A percentile compares a stretch with the other conserved stretches of the same genome.
Evolutionary conservation across 2,113 vertebrate species (phyloP).

Genomic region (Callaeas wilsoni): DNA sequence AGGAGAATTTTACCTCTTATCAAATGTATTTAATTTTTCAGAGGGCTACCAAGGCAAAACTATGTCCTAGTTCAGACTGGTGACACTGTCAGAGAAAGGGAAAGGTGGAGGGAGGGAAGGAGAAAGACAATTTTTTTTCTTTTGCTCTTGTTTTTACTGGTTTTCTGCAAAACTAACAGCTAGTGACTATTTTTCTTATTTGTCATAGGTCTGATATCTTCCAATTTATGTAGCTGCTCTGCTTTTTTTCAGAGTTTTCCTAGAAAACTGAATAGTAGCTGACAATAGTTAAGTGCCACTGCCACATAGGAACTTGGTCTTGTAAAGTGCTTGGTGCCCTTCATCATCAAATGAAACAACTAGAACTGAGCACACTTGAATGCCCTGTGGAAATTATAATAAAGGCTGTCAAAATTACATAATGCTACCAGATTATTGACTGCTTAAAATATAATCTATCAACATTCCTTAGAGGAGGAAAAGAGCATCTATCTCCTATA

Average conservation of each 20-base stretch:
- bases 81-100: not conserved
- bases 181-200: not conserved
- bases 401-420: not conserved
- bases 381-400: not conserved
- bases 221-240: not conserved
- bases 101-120: not conserved
- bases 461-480: not conserved
- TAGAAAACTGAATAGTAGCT: not conserved
- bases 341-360: not conserved
- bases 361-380: not conserved
- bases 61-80: not conserved
- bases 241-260: not conserved
- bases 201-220: not conserved
- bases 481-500: not conserved
- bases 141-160: not conserved
- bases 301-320: not conserved
- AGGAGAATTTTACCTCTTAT: not conserved
- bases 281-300: not conserved
- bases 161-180: not conserved
- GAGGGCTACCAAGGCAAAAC: not conserved
- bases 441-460: not conserved
- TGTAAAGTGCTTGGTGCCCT: conserved; percentile 1
- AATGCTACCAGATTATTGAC: not conserved
- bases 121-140: not conserved
- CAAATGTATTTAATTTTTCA: not conserved